Evolutionary conservation across 2,888 invertebrate species (phyloP), one percentile per base, ranked within the genome.

Genomic region (Branchipolynoe longqiensis): DNA sequence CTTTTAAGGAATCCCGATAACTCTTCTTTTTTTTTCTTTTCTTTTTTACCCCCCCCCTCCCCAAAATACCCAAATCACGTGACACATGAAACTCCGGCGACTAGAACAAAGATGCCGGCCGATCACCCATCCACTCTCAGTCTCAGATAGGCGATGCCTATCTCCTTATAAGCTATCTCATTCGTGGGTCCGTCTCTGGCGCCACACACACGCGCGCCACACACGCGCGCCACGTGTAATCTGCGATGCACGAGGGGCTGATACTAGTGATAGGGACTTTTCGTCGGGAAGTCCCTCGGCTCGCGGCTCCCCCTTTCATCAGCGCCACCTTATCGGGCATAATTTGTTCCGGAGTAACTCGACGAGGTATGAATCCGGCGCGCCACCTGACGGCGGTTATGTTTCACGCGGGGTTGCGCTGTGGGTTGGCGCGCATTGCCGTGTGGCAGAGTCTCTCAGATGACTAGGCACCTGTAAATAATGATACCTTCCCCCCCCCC

Each of bases 301-400:
- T n/a, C 12, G 4, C 58, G 58, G 12, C 58, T 4, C 4, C 58
- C 12, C 14, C 58, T 58, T 8, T 58, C 22, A 58, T 14, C 22
- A n/a, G 22, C 22, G 58, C n/a, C 58, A 58, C 25, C 58, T 58
- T 58, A 58, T 58, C 58, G 12, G 4, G 4, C 25, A 58, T n/a
- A 58, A 58, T 58, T 58, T 58, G 58, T 58, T 58, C 58, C 58
- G 58, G 58, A n/a, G 58, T 58, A 58, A 58, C 4, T n/a, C 4
- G 58, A 58, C 58, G 22, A 25, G 58, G 14, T n/a, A n/a, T 58
- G 58, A 58, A n/a, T 58, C 58, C 58, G 58, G 4, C n/a, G 58
- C n/a, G n/a, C n/a, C 58, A 58, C 58, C 14, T 58, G 58, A 58
- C 22, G 58, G 8, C 18, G 48, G 48, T 48, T 48, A 48, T 8